Evolutionary conservation across 2,888 invertebrate genomes (phyloP).

Genomic region (Lottia scabra): DNA sequence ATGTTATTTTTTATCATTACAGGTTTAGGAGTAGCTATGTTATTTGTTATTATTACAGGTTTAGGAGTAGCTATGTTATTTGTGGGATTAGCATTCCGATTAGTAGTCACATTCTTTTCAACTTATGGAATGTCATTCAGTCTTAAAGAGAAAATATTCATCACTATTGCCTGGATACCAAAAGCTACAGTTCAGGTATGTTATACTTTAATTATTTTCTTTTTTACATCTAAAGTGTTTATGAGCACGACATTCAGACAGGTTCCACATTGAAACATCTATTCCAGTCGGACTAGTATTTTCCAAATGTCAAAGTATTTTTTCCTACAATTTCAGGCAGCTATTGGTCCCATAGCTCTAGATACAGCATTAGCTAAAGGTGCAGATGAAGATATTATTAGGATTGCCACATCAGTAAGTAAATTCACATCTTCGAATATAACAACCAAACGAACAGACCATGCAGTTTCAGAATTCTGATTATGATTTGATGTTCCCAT

Average conservation of each 20-base stretch:
- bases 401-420: conserved; percentile 21
- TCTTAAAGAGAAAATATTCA: conserved; percentile 88
- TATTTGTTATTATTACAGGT: background rate
- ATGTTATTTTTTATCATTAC: too few relatives aligned
- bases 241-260: too few relatives aligned
- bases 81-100: conserved; percentile 74
- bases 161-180: conserved; percentile 89
- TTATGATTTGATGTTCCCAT: too few relatives aligned
- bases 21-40: too few relatives aligned
- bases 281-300: too few relatives aligned
- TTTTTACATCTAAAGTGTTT: too few relatives aligned
- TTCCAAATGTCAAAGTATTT: too few relatives aligned
- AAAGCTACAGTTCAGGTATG: conserved; percentile 84
- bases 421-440: too few relatives aligned
- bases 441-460: too few relatives aligned
- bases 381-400: conserved; percentile 21
- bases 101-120: conserved; percentile 45
- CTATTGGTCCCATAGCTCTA: conserved; percentile 45
- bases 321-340: conserved; percentile 66
- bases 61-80: background rate
- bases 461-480: too few relatives aligned
- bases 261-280: too few relatives aligned
- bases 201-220: too few relatives aligned
- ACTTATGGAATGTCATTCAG: conserved; percentile 80
- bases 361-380: conserved; percentile 33